Evolutionary conservation across 2,797 vertebrate genomes (phyloP), one percentile per base, ranked within the genome.

Genomic region (Nyctalus aviator): DNA sequence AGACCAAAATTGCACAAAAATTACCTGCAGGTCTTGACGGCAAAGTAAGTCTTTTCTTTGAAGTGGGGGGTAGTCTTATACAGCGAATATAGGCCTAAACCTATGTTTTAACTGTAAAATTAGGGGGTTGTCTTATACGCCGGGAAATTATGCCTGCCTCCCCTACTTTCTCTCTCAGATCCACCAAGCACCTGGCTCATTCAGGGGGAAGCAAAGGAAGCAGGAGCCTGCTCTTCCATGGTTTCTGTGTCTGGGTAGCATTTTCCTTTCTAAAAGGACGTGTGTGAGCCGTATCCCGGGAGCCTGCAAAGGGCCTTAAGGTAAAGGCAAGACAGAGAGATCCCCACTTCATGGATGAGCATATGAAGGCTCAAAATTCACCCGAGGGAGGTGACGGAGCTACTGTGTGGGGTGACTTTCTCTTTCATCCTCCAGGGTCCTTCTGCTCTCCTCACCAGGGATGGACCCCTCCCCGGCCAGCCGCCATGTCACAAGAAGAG

Each of bases 381-480:
- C 41, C 20, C 0, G 3, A 41, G 0, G 0, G 0, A 37, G 23
- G 44, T 55, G 41, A 20, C 62, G 44, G 41, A 44, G 35, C 12
- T 18, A n/a, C 72, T 20, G 35, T 11, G 50, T 1, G 20, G 30
- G 69, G 59, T 6, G 2, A 21, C 32, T 8, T 4, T 7, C 21
- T 82, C 25, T 27, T 30, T 72, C 18, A 21, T 3, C 41, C 32
- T 1, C 2, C 0, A 44, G 32, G 53, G 48, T 37, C 14, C 72
- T 23, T 15, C 9, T 1, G 2, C 21, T 23, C 2, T 20, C 62
- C 68, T 8, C 12, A 27, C 35, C 59, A 14, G 2, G 1, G 3
- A 15, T 3, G 0, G 10, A 13, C 21, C 23, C 25, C 14, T 13
- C 57, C 15, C 73, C 9, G n/a, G 21, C 37, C n/a, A 13, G 55